These are phyloP conservation scores for Anoplopoma fimbria DNA, from an alignment of 2,113 vertebrate species.

Conservation along the genomic window DNA sequence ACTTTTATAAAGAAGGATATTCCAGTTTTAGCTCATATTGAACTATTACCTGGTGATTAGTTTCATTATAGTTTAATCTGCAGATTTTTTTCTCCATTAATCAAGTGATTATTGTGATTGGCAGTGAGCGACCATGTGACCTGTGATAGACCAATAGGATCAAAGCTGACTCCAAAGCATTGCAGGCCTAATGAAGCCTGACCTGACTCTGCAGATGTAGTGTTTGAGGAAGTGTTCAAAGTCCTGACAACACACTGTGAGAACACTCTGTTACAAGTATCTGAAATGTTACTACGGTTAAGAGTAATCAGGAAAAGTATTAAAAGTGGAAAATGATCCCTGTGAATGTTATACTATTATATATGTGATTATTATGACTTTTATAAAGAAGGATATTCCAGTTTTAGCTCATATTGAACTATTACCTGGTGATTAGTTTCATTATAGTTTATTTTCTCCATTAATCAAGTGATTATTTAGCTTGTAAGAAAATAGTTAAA, in stretches of 20 bases:
- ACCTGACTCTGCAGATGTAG: too few relatives aligned
- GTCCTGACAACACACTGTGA: background rate
- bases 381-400: background rate
- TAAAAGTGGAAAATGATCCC: too few relatives aligned
- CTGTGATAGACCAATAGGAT: background rate
- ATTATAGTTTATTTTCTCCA: background rate
- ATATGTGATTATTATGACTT: background rate
- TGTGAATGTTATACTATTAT: too few relatives aligned
- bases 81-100: background rate
- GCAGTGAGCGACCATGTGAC: constrained; percentile 18
- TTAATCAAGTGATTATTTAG: background rate
- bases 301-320: background rate
- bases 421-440: background rate
- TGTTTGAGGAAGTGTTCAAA: too few relatives aligned
- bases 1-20: background rate
- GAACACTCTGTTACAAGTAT: background rate
- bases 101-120: constrained; percentile 6
- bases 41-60: background rate
- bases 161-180: background rate
- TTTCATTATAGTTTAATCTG: background rate
- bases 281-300: background rate
- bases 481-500: background rate
- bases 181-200: accelerated
- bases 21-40: background rate
- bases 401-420: background rate